phyloP scores from a whole-genome alignment of 2,888 invertebrate species.

The Cheilosia grossa region DNA sequence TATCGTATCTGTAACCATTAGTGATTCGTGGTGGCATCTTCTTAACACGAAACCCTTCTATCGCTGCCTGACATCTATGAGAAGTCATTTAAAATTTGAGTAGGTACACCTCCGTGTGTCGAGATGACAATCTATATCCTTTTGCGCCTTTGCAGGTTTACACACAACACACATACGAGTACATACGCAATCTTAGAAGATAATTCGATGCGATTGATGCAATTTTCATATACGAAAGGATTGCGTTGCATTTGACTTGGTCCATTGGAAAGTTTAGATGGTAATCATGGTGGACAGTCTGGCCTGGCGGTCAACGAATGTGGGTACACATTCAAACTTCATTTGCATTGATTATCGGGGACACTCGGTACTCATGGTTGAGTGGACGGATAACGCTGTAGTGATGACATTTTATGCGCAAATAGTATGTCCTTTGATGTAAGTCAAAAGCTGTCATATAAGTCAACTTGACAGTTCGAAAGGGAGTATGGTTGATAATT shows the following conservation, averaged over 20 bases:
- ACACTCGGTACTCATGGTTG: conserved; percentile 28
- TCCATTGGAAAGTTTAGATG: conserved; percentile 61
- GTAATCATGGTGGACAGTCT: conserved; percentile 41
- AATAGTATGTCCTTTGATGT: no score
- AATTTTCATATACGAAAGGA: conserved; percentile 53
- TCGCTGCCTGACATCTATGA: conserved; percentile 67
- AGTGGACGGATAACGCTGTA: not conserved
- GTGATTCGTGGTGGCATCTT: conserved; percentile 71
- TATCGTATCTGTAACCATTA: conserved; percentile 69
- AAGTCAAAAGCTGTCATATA: no score
- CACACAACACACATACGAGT: not conserved
- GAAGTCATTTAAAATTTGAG: conserved; percentile 66
- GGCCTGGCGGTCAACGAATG: conserved; percentile 12
- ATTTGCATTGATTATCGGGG: conserved; percentile 32
- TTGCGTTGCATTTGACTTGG: conserved; percentile 61
- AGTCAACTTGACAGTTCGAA: no score
- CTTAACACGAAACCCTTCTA: conserved; percentile 60
- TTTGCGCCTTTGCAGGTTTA: conserved; percentile 46
- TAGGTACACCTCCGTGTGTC: conserved; percentile 34
- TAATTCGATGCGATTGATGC: conserved; percentile 68
- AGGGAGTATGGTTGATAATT: no score
- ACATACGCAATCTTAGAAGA: conserved; percentile 23
- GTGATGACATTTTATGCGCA: not conserved
- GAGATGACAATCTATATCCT: conserved; percentile 67
- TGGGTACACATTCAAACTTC: not conserved